Base-by-base conservation (phyloP, 2,797 vertebrate species). In the Lepus oiostolus region DNA sequence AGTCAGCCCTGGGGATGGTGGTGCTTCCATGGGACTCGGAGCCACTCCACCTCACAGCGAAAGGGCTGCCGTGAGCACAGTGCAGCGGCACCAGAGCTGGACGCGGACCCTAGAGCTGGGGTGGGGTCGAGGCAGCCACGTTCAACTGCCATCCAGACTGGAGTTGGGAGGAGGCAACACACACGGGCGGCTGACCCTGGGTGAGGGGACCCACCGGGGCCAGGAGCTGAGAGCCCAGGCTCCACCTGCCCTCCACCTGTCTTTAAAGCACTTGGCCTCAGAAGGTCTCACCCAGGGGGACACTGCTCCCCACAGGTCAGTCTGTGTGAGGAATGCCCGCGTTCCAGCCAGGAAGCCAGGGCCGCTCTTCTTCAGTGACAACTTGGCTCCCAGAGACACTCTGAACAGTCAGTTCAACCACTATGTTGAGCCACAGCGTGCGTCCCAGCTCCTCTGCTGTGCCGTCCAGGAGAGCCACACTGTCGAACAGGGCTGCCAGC, bases 41-140 rank as follows among this genome's bases (percentile, higher is more conserved):
- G 42, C 42, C 42, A 42, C 7, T 42, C 42, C 42, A 42, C 42
- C 42, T 42, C 42, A 42, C 42, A 42, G 42, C 1, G 42, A 42
- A 42, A 42, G 42, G 42, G 42, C 42, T 42, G 42, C 42, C 42
- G 42, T 42, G 42, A 42, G 42, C 42, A 42, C 42, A 42, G 42
- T 9, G 42, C 42, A 42, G 42, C 7, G 42, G 42, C 42, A 7
- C 42, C 42, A 42, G 42, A 42, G 42, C 42, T 42, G 42, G 42
- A 42, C 42, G 42, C 7, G 42, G 8, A 42, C 42, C 42, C 42
- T 42, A 42, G 42, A 42, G 42, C 38, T 7, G 42, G 42, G 30
- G n/a, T 13, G 26, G 12, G 7, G 14, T 16, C 4, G 32, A 68
- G 58, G 4, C 0, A 1, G 32, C 32, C 54, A 24, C 0, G 0